Evolutionary conservation across 2,888 invertebrate species (phyloP).

Genomic region (Teinopalpus imperialis): DNA sequence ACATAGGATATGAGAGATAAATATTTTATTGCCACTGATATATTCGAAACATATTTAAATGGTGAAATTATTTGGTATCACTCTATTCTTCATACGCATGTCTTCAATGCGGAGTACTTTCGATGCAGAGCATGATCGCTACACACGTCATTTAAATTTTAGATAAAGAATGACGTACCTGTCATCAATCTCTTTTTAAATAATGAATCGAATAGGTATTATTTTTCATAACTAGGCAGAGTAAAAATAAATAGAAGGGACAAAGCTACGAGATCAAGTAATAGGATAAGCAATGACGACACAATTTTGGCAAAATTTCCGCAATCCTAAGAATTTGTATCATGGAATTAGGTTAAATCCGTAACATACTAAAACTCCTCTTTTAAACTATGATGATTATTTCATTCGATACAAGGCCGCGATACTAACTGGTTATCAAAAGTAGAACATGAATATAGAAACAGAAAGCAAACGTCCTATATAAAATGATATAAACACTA

Average conservation of each 20-base stretch:
- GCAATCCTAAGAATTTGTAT: constrained; percentile 1
- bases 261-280: constrained; percentile 4
- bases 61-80: not conserved
- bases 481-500: too few relatives aligned
- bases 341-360: constrained; percentile 5
- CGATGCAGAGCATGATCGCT: not conserved
- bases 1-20: too few relatives aligned
- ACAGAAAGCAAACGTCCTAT: not conserved
- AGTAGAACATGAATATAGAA: not conserved
- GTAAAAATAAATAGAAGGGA: constrained; percentile 10
- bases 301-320: constrained; percentile 5
- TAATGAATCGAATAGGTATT: too few relatives aligned
- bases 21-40: too few relatives aligned
- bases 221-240: too few relatives aligned
- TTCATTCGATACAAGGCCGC: constrained; percentile 9
- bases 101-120: too few relatives aligned
- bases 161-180: too few relatives aligned
- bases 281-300: not conserved
- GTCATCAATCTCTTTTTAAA: too few relatives aligned
- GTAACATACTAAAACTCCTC: not conserved
- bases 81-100: too few relatives aligned
- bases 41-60: not conserved
- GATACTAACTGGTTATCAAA: constrained; percentile 12
- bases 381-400: not conserved
- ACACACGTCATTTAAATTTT: not conserved